Base-by-base conservation (phyloP, 1,140 invertebrate genomes). In the Aleiodes sp. region DNA sequence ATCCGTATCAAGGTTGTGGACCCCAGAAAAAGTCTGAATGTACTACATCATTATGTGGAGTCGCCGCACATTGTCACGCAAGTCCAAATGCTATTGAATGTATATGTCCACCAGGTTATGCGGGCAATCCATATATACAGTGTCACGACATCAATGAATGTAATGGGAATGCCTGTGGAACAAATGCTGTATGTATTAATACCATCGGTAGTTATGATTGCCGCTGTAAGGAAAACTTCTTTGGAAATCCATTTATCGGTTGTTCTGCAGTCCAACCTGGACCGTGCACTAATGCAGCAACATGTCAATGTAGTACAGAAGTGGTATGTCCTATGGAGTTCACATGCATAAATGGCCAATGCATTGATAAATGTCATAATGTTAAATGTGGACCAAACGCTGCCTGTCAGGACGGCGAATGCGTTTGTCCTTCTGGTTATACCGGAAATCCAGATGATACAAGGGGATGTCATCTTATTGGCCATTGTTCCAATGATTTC, bases 111-210 rank as follows among this genome's bases (percentile, higher is more conserved):
- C 88, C 90, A 46, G 95, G 94, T 24, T 95, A 91, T 77, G 88
- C 90, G 64, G 95, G 95, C 70, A 96, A 96, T 88, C 93, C 94
- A 1, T 96, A 94, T 76, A 89, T 96, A 56, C 88, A 91, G 68
- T 97, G 95, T 81, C 89, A 90, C 77, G 94, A 96, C 83, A 90
- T 96, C 57, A 92, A 96, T 80, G 95, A 97, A 85, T 97, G 95
- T 80, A 88, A 85, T 41, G 85, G 87, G 62, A 92, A 92, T 77
- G 92, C 93, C 2, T 97, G 95, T 82, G 95, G 94, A 16, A 87
- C 89, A 69, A 94, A 95, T 81, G 94, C 95, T 1, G 91, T 93
- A 19, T 97, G 96, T 76, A 92, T 97, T 41, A 97, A 97, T 76
- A 94, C 93, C 0, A 88, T 91, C 4, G 95, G 95, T 46, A 92